A percentile compares a stretch with the other conserved stretches of the same genome.
phyloP scores from a whole-genome alignment of 2,888 invertebrate genomes.

The Drosophila neonasuta region DNA sequence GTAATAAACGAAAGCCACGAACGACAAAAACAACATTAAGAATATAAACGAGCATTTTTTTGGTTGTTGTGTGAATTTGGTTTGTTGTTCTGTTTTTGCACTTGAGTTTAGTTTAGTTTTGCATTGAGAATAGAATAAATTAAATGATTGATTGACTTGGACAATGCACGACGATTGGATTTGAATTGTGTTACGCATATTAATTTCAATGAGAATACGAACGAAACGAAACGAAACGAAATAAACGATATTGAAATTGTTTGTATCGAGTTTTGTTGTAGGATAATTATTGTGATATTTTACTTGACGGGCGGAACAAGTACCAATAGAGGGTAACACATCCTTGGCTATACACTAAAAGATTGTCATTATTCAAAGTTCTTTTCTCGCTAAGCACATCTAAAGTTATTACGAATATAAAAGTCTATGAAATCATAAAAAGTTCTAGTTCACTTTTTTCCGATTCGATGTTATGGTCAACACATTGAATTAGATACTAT shows the following conservation, averaged over 20 bases:
- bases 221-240: slow-evolving; percentile 27
- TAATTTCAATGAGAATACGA: slow-evolving; percentile 31
- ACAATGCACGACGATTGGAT: slow-evolving; percentile 36
- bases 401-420: background rate
- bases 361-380: slow-evolving; percentile 17
- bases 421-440: slow-evolving; percentile 4
- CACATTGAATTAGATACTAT: slow-evolving; percentile 24
- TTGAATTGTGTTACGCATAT: slow-evolving; percentile 14
- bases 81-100: slow-evolving; percentile 1
- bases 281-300: slow-evolving; percentile 36
- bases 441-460: slow-evolving; percentile 5
- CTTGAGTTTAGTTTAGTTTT: background rate
- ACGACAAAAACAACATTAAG: slow-evolving; percentile 14
- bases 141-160: slow-evolving; percentile 31
- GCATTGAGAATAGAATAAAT: background rate
- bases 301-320: slow-evolving; percentile 82
- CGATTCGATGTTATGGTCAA: slow-evolving; percentile 16
- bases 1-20: slow-evolving; percentile 2
- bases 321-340: slow-evolving; percentile 82
- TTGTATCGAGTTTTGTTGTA: slow-evolving; percentile 30
- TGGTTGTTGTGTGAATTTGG: slow-evolving; percentile 10
- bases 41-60: slow-evolving; percentile 6
- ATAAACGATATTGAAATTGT: slow-evolving; percentile 24
- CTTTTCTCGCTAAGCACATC: slow-evolving; percentile 6
- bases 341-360: slow-evolving; percentile 66